Conservation (phyloP, 2,797 vertebrate species). For the Eutrigla gurnardus region DNA sequence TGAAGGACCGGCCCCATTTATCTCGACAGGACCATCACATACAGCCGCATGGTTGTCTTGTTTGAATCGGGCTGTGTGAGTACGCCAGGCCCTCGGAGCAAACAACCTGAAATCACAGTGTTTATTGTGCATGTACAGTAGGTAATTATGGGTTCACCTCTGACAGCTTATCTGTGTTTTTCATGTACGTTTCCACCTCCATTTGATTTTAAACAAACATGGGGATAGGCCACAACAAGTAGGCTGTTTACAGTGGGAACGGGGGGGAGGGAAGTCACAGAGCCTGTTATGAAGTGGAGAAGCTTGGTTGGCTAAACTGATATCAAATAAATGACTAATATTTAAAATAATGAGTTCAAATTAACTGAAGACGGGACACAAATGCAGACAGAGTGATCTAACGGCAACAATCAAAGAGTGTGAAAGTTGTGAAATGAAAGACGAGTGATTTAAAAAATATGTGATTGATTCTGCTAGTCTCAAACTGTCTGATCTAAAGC, state of each 20-base stretch:
- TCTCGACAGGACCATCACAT: slow-evolving; percentile 2
- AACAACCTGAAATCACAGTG: slow-evolving; percentile 41
- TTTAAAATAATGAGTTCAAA: slow-evolving; percentile 39
- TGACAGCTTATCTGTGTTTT: slow-evolving; percentile 48
- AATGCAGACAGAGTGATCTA: slow-evolving; percentile 27
- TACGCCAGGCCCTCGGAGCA: slow-evolving; percentile 14
- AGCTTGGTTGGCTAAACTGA: neutral
- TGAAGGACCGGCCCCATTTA: slow-evolving; percentile 25
- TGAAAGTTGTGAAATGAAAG: slow-evolving; percentile 41
- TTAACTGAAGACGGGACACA: slow-evolving; percentile 9
- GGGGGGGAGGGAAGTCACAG: slow-evolving; percentile 12
- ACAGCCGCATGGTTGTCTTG: slow-evolving; percentile 16
- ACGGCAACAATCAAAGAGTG: neutral
- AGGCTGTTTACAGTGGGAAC: slow-evolving; percentile 38
- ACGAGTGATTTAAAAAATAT: neutral
- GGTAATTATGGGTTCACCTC: slow-evolving; percentile 58
- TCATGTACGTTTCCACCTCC: slow-evolving; percentile 39
- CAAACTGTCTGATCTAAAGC: slow-evolving; percentile 27
- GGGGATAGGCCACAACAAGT: slow-evolving; percentile 46
- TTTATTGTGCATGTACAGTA: slow-evolving; percentile 34
- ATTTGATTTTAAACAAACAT: slow-evolving; percentile 56
- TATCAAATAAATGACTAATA: slow-evolving; percentile 20
- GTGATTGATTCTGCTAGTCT: neutral
- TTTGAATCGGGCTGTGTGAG: slow-evolving; percentile 40
- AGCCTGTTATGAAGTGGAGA: neutral